Percentiles rank a stretch among this genome's conserved stretches.
phyloP scores from a whole-genome alignment of 2,113 vertebrate species.

The Malaclemys terrapin region DNA sequence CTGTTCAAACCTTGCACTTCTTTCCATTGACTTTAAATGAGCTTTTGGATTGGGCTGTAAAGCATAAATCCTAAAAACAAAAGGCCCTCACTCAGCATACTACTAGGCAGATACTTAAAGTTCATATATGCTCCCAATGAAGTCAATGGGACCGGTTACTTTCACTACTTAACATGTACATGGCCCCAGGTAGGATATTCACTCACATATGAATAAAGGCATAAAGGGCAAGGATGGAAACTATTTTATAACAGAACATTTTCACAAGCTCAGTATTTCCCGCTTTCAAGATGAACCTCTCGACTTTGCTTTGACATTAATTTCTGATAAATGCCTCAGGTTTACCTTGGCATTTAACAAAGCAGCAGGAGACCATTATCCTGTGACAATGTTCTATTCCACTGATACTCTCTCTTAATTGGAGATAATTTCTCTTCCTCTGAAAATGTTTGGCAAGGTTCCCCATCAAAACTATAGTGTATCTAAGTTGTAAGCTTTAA shows the following conservation, averaged over 20 bases:
- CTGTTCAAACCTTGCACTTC: not conserved
- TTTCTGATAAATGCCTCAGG: constrained; percentile 77
- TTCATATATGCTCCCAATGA: not conserved
- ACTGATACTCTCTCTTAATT: constrained; percentile 78
- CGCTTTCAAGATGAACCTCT: constrained; percentile 70
- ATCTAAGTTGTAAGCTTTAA: constrained; percentile 77
- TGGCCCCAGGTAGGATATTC: not conserved
- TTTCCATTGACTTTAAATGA: not conserved
- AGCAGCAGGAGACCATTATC: constrained; percentile 76
- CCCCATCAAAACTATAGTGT: constrained; percentile 63
- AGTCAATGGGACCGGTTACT: not conserved
- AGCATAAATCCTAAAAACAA: not conserved
- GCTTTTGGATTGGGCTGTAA: not conserved
- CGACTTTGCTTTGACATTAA: constrained; percentile 79
- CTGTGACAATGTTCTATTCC: constrained; percentile 75
- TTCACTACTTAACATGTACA: not conserved
- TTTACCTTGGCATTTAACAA: constrained; percentile 79
- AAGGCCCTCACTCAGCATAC: not conserved
- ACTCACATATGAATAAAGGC: not conserved
- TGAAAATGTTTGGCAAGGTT: constrained; percentile 76
- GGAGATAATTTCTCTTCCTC: constrained; percentile 78
- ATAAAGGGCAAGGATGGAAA: accelerated
- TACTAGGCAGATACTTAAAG: not conserved
- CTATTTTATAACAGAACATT: constrained; percentile 36
- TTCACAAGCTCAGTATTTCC: constrained; percentile 30